These are phyloP conservation scores for Forbesichthys agassizii DNA, from an alignment of 2,113 vertebrate species.

Conservation along the genomic window DNA sequence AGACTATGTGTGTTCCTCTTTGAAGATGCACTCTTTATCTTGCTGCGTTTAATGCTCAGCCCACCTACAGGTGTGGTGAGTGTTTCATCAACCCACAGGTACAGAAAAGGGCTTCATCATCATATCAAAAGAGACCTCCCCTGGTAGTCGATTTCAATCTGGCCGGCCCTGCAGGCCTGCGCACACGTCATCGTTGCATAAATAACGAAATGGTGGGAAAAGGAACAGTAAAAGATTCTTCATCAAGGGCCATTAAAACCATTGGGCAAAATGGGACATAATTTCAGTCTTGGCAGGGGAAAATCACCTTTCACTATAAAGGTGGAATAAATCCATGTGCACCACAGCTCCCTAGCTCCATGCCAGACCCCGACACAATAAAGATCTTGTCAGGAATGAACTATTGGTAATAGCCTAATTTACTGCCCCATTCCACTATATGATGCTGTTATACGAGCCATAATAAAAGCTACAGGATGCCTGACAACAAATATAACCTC, in stretches of 20 bases:
- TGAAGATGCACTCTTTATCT: constrained; percentile 12
- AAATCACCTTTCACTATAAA: constrained; percentile 44
- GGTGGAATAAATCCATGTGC: constrained; percentile 57
- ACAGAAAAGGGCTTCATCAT: constrained; percentile 41
- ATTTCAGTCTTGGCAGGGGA: constrained; percentile 49
- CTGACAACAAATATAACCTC: constrained; percentile 57
- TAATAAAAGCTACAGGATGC: constrained; percentile 62
- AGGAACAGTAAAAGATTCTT: constrained; percentile 60
- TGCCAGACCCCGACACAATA: constrained; percentile 56
- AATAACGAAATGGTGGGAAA: constrained; percentile 65
- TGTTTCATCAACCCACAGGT: constrained; percentile 50
- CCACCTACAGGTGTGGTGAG: constrained; percentile 34
- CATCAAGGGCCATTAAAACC: constrained; percentile 63
- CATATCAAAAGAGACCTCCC: constrained; percentile 64
- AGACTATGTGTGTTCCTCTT: background rate
- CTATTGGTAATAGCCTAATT: constrained; percentile 63
- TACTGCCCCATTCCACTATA: constrained; percentile 44
- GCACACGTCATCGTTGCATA: constrained; percentile 61
- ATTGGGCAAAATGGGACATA: constrained; percentile 54
- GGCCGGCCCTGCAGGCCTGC: constrained; percentile 37
- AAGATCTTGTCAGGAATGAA: constrained; percentile 60
- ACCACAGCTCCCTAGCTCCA: constrained; percentile 9
- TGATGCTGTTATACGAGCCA: constrained; percentile 52
- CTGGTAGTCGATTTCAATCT: constrained; percentile 54
- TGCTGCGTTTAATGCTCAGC: constrained; percentile 30